phyloP scores from a whole-genome alignment of 2,113 vertebrate species.

The Kryptolebias marmoratus region DNA sequence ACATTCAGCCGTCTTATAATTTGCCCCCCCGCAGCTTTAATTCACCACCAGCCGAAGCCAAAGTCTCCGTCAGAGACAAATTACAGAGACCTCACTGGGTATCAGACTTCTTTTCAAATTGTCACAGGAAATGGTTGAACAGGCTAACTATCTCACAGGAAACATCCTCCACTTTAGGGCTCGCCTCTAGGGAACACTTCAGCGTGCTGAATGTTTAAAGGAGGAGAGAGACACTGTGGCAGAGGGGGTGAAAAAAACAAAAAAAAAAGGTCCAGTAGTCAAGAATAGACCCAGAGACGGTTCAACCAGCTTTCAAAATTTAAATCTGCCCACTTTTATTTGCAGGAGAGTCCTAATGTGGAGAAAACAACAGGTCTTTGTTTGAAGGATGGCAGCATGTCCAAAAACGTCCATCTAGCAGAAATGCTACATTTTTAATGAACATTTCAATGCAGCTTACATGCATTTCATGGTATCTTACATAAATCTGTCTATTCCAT shows the following conservation, averaged over 20 bases:
- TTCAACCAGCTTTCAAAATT: constrained; percentile 15
- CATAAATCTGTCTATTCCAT: too few species aligned
- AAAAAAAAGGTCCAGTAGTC: constrained; percentile 10
- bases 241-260: background rate
- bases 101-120: constrained; percentile 53
- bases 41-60: constrained; percentile 13
- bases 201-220: constrained; percentile 68
- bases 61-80: constrained; percentile 39
- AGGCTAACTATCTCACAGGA: constrained; percentile 74
- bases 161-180: constrained; percentile 73
- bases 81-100: constrained; percentile 42
- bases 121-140: constrained; percentile 80
- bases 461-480: too few species aligned
- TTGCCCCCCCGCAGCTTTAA: constrained; percentile 14
- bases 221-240: constrained; percentile 36
- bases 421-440: background rate
- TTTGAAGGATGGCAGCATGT: background rate
- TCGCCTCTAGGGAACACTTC: constrained; percentile 68
- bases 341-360: constrained; percentile 28
- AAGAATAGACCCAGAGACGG: constrained; percentile 38
- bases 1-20: constrained; percentile 3
- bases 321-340: constrained; percentile 36
- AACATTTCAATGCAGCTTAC: background rate
- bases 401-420: background rate
- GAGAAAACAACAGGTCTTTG: constrained; percentile 19